These are phyloP conservation scores for Drosophila dunni DNA, from an alignment of 1,140 invertebrate genomes.

Conservation along the genomic window DNA sequence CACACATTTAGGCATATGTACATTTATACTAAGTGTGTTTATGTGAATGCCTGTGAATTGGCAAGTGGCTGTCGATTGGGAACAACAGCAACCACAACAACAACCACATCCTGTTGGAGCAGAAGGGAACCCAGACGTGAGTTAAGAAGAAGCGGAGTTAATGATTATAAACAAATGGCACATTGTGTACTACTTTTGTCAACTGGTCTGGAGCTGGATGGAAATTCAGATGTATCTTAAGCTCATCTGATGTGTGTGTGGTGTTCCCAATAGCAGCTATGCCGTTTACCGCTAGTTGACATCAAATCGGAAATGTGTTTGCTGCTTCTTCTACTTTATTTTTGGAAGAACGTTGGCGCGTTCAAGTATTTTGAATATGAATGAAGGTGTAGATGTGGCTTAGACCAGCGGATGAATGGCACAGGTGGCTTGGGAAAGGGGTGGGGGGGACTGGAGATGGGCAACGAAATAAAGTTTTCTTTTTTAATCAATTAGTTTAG, in stretches of 20 bases:
- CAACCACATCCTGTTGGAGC: constrained; percentile 28
- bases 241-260: neutral
- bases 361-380: constrained; percentile 67
- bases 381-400: constrained; percentile 35
- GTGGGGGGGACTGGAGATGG: neutral
- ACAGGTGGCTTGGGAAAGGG: neutral
- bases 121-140: constrained; percentile 7
- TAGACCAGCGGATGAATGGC: no score
- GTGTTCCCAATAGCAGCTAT: constrained; percentile 71
- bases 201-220: neutral
- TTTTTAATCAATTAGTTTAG: constrained; percentile 77
- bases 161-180: constrained; percentile 22
- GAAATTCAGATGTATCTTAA: neutral
- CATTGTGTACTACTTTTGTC: constrained; percentile 5
- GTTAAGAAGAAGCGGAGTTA: neutral
- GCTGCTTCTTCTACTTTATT: constrained; percentile 6
- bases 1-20: neutral
- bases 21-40: neutral
- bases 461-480: constrained; percentile 42
- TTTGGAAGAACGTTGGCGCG: constrained; percentile 64
- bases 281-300: constrained; percentile 75
- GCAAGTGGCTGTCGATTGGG: constrained; percentile 17
- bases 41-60: constrained; percentile 26
- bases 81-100: constrained; percentile 13
- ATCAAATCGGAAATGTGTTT: constrained; percentile 72